Conservation (phyloP, 1,140 invertebrate species). For the Dreissena rostriformis region DNA sequence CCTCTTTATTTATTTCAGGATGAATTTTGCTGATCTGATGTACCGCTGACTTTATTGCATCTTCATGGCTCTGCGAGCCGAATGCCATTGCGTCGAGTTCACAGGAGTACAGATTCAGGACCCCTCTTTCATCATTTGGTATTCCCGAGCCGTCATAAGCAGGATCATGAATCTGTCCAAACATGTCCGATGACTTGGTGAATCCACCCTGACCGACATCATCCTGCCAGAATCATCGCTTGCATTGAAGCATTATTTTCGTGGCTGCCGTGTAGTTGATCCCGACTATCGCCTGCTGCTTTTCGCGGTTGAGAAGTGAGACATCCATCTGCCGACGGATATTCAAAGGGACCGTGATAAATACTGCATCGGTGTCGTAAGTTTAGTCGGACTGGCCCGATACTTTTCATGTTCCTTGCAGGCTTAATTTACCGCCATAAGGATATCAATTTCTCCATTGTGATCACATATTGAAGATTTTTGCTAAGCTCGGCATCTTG, state of each 20-base stretch:
- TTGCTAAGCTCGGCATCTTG: constrained; percentile 39
- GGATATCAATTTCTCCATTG: not conserved
- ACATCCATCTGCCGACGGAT: constrained; percentile 52
- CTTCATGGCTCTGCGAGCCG: constrained; percentile 36
- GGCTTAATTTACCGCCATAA: not conserved
- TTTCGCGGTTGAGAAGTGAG: not conserved
- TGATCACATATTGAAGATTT: not conserved
- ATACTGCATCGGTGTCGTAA: constrained; percentile 48
- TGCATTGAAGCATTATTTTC: constrained; percentile 57
- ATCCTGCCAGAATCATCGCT: constrained; percentile 60
- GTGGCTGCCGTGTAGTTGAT: constrained; percentile 50
- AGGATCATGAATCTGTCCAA: constrained; percentile 58
- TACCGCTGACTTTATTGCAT: constrained; percentile 51
- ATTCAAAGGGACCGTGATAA: constrained; percentile 56
- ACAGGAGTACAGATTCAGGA: constrained; percentile 55
- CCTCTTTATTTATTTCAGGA: constrained; percentile 51
- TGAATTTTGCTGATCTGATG: constrained; percentile 57
- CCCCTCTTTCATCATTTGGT: constrained; percentile 33
- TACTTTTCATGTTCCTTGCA: constrained; percentile 14
- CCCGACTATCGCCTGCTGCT: constrained; percentile 38
- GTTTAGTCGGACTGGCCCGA: not conserved
- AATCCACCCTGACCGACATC: constrained; percentile 52
- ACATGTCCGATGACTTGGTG: constrained; percentile 46
- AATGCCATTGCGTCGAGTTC: constrained; percentile 46
- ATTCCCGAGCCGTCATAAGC: constrained; percentile 20